Evolutionary conservation across 2,113 vertebrate species (phyloP).

Genomic region (Gallinago undulata): DNA sequence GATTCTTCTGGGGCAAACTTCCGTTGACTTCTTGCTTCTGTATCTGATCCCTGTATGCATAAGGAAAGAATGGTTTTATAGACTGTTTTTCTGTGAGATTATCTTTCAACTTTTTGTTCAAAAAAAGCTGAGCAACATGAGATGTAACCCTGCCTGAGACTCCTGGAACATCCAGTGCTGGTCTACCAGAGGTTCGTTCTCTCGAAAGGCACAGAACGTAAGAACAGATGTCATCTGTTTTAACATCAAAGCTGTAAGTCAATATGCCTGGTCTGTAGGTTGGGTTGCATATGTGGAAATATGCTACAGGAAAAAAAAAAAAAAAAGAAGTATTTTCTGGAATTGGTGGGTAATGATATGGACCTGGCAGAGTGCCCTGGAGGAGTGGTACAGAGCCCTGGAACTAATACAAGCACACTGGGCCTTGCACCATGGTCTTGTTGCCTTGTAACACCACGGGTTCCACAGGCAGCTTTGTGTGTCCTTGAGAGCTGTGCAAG

Average conservation of each 20-base stretch:
- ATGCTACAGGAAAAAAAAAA: neutral
- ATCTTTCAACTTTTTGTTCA: neutral
- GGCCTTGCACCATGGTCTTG: neutral
- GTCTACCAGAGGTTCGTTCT: neutral
- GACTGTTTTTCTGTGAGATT: rapidly evolving
- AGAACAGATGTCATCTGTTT: neutral
- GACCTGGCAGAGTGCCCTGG: neutral
- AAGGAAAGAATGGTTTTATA: neutral
- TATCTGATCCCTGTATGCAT: neutral
- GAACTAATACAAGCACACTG: neutral
- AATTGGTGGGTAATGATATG: neutral
- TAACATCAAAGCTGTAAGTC: neutral
- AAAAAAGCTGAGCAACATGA: neutral
- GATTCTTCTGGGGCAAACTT: neutral
- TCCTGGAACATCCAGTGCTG: neutral
- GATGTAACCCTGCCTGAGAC: neutral
- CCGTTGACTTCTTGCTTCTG: constrained; percentile 27
- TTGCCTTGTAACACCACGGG: neutral
- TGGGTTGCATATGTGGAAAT: neutral
- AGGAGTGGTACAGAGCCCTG: neutral
- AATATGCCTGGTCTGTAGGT: rapidly evolving
- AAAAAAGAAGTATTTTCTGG: neutral
- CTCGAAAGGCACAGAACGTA: neutral
- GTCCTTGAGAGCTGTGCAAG: neutral
- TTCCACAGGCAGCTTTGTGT: neutral